These are phyloP conservation scores for Luscinia megarhynchos DNA, from an alignment of 2,797 vertebrate species.

Conservation along the genomic window DNA sequence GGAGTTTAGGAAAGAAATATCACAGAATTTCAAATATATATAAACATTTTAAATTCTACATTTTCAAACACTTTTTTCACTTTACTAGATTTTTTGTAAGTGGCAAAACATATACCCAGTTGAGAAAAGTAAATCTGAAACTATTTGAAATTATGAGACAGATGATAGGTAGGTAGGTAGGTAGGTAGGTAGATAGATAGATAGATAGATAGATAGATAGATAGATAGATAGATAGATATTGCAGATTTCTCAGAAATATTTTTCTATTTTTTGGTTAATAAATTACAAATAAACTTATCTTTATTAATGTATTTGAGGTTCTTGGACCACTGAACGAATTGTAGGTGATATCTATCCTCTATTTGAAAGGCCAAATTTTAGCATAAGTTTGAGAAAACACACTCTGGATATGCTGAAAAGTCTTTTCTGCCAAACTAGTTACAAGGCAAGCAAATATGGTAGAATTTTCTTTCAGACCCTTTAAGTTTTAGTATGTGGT, in stretches of 20 bases:
- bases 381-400: background rate
- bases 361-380: background rate
- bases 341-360: background rate
- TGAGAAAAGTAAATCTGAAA: background rate
- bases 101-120: background rate
- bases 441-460: background rate
- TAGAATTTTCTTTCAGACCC: background rate
- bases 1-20: background rate
- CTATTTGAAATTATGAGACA: background rate
- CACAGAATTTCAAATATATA: background rate
- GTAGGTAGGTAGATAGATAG: background rate
- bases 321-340: background rate
- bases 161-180: background rate
- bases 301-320: background rate
- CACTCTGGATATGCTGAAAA: background rate
- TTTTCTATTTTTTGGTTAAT: background rate
- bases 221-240: background rate
- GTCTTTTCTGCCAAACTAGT: background rate
- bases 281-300: background rate
- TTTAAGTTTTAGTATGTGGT: background rate
- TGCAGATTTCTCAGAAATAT: background rate
- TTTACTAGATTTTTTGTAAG: background rate
- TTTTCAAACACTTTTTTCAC: background rate
- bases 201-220: background rate
- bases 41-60: background rate